phyloP scores from a whole-genome alignment of 2,797 vertebrate genomes.

The Graptemys geographica region DNA sequence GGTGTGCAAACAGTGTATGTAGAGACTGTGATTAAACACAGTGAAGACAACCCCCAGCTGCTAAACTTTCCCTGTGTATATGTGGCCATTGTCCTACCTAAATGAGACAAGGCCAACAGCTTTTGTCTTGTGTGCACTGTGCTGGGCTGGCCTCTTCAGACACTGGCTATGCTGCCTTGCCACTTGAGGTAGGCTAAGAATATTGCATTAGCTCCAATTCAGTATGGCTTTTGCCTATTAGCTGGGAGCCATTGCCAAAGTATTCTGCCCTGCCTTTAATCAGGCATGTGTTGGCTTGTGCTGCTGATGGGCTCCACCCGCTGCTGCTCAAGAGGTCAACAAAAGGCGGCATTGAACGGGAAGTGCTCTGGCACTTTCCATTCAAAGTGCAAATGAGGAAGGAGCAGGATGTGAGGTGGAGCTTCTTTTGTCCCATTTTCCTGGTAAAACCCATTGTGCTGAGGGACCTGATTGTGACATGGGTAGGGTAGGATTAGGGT shows the following conservation, averaged over 20 bases:
- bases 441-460: neutral
- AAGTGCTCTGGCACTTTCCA: neutral
- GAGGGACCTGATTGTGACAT: neutral
- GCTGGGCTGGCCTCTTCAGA: neutral
- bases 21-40: neutral
- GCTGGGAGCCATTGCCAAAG: slow-evolving; percentile 25
- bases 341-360: neutral
- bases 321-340: slow-evolving; percentile 3
- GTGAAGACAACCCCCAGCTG: rapidly evolving
- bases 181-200: neutral
- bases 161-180: neutral
- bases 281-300: slow-evolving; percentile 59
- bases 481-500: neutral
- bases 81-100: neutral
- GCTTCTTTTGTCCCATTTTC: neutral
- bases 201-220: neutral
- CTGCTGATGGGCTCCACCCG: rapidly evolving
- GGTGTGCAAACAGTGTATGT: neutral
- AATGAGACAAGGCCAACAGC: neutral
- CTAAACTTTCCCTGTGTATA: neutral
- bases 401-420: neutral
- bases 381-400: neutral
- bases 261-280: slow-evolving; percentile 52
- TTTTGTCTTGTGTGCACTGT: neutral
- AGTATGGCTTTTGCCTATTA: neutral